Conservation (phyloP, 2,888 invertebrate genomes). For the Morinoia aosen region DNA sequence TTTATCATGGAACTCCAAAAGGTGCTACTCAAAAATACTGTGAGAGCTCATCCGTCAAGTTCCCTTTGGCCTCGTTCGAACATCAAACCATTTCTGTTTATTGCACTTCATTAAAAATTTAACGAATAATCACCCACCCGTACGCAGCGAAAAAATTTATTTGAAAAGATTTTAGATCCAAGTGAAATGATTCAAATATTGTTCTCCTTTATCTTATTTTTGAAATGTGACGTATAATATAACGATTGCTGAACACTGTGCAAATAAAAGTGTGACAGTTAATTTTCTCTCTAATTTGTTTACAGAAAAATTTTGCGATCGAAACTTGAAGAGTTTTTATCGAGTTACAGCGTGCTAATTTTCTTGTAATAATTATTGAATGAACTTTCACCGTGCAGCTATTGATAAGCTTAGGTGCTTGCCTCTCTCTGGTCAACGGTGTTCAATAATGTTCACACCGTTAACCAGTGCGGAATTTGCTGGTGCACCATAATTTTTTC, state of each 20-base stretch:
- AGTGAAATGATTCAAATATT: background rate
- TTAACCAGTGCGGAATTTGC: background rate
- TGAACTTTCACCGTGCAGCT: background rate
- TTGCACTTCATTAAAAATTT: background rate
- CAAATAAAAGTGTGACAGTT: background rate
- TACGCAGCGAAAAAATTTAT: background rate
- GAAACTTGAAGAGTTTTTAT: background rate
- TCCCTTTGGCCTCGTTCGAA: background rate
- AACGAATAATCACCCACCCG: background rate
- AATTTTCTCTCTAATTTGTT: background rate
- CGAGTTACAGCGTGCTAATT: too few relatives aligned
- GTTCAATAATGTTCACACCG: background rate
- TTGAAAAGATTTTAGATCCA: too few relatives aligned
- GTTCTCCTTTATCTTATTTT: background rate
- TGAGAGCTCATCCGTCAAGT: background rate
- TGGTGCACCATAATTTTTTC: background rate
- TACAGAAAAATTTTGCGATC: background rate
- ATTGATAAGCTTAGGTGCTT: background rate
- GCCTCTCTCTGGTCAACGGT: background rate
- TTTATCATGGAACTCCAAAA: background rate
- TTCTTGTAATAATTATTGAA: background rate
- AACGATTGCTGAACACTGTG: background rate
- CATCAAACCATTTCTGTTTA: background rate
- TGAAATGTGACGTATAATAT: background rate
- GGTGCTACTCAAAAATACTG: background rate